Conservation (phyloP, 2,797 vertebrate genomes). For the Oryzias sinensis region DNA sequence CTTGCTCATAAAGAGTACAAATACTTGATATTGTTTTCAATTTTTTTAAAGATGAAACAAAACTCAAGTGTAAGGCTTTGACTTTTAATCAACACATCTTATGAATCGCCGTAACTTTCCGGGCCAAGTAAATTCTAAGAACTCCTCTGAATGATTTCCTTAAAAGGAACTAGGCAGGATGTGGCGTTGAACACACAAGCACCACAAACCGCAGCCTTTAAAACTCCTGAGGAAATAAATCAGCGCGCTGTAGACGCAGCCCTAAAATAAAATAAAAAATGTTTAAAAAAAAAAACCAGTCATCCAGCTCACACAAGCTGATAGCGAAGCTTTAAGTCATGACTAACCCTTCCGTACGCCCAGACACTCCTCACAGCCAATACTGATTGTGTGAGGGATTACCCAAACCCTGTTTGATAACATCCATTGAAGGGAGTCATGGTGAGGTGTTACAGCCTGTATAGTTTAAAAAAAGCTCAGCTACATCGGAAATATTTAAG, state of each 20-base stretch:
- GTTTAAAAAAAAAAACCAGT: not conserved
- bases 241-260: not conserved
- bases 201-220: not conserved
- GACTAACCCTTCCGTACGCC: conserved; percentile 1
- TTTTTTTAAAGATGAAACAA: too few relatives aligned
- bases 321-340: conserved; percentile 7
- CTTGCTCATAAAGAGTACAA: too few relatives aligned
- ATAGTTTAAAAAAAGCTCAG: too few relatives aligned
- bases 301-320: not conserved
- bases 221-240: not conserved
- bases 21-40: too few relatives aligned
- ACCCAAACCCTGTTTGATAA: not conserved
- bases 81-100: too few relatives aligned
- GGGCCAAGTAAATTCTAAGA: too few relatives aligned
- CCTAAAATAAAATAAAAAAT: not conserved
- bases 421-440: not conserved
- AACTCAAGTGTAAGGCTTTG: too few relatives aligned
- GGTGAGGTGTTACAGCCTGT: not conserved
- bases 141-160: too few relatives aligned
- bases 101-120: too few relatives aligned
- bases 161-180: not conserved
- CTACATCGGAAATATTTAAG: too few relatives aligned
- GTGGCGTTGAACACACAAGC: not conserved
- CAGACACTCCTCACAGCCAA: not conserved
- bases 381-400: not conserved